Evolutionary conservation across 2,888 invertebrate genomes (phyloP), one percentile per base, ranked within the genome.

Genomic region (Cheilosia soror): DNA sequence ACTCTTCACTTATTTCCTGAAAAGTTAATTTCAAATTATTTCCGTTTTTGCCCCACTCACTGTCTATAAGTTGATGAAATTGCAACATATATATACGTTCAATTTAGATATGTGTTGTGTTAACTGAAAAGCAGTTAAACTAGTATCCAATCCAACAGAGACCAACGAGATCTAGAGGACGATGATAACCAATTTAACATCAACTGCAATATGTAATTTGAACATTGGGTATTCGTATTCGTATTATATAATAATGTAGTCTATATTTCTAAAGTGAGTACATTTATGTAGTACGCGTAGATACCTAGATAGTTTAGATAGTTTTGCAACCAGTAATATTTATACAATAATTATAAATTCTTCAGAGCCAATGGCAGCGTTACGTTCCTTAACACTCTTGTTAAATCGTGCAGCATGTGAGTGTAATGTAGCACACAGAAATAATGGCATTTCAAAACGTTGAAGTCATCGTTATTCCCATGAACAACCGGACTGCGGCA

Each of bases 391-490:
- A 58, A 29, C 49, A 53, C 55, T 25, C 20, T 51, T 51, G 42
- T 42, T 53, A 4, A 47, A 69, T 37, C 25, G 25, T 42, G 62
- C 55, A 62, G 20, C 15, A 27, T 62, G 37, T 37, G 37, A 37
- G 60, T 63, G 62, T 25, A 47, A 62, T 68, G 20, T 29, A 47
- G 44, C 13, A 29, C 25, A 55, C 9, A 15, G n/a, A 25, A 60
- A 47, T 49, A 66, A 33, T 58, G 15, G 11, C 68, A 75, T 69
- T 81, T 69, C 31, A 33, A 69, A 63, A 57, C 27, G 81, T 63
- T 81, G 68, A 81, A 76, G 81, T 81, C 81, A 76, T 81, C 75
- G 57, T 31, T 69, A 76, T 69, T 81, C 60, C 44, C 44, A 63
- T 62, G 53, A 62, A 47, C 68, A 75, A 53, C 20, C 40, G 40